These are phyloP conservation scores for Ctenopoma kingsleyae DNA, from an alignment of 2,797 vertebrate species.

Conservation along the genomic window DNA sequence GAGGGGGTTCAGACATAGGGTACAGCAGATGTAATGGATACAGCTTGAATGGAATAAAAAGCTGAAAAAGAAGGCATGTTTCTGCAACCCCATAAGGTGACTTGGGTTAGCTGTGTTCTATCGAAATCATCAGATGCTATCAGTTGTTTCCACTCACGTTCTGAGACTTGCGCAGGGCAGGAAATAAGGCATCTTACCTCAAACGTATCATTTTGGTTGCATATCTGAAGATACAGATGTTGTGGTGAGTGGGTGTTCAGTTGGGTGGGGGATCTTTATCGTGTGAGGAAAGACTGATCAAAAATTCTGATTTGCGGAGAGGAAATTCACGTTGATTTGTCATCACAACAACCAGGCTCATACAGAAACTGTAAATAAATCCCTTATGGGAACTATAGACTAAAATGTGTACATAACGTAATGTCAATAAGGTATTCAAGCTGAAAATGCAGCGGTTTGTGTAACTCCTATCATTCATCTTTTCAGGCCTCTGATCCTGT, in stretches of 20 bases:
- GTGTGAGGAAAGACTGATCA: slow-evolving; percentile 22
- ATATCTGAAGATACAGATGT: neutral
- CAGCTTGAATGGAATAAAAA: neutral
- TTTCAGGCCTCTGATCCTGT: neutral
- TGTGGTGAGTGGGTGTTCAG: slow-evolving; percentile 21
- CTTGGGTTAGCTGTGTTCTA: neutral
- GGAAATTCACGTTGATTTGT: slow-evolving; percentile 6
- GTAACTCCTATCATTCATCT: neutral
- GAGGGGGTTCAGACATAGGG: neutral
- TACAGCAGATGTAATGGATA: neutral
- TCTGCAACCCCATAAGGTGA: neutral
- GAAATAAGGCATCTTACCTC: slow-evolving; percentile 15
- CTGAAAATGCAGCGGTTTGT: neutral
- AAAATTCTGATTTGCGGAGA: neutral
- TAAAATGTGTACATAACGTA: neutral
- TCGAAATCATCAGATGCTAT: slow-evolving; percentile 47
- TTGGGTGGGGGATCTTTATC: slow-evolving; percentile 54
- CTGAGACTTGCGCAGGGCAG: neutral
- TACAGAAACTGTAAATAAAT: neutral
- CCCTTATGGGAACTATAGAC: neutral
- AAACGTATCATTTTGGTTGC: neutral
- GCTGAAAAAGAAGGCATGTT: neutral
- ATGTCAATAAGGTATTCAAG: neutral
- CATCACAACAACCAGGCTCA: slow-evolving; percentile 1
- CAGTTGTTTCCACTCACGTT: slow-evolving; percentile 49